A percentile compares a stretch with the other conserved stretches of the same genome.
phyloP scores from a whole-genome alignment of 2,888 invertebrate genomes.

The Ypsolopha scabrella region DNA sequence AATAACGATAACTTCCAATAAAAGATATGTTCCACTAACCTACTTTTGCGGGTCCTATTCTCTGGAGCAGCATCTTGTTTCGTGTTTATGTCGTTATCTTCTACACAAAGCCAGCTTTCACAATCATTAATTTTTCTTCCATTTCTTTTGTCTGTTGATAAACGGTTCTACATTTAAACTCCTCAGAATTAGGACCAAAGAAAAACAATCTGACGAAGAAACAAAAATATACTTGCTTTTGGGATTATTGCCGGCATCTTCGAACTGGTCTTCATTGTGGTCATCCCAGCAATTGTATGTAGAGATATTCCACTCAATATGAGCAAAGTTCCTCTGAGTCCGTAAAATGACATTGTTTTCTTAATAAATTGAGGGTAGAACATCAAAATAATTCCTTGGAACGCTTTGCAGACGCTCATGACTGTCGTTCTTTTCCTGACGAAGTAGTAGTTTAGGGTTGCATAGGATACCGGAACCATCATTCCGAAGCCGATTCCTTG shows the following conservation, averaged over 20 bases:
- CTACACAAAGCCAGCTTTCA: no score
- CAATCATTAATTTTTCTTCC: no score
- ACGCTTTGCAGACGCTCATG: constrained; percentile 73
- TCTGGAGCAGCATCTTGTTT: no score
- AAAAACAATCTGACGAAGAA: no score
- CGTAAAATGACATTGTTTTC: constrained; percentile 58
- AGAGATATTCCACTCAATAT: constrained; percentile 71
- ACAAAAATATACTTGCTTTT: background rate
- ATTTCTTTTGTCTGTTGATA: no score
- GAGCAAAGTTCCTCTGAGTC: constrained; percentile 73
- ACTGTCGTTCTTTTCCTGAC: constrained; percentile 70
- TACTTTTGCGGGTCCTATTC: no score
- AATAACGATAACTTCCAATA: no score
- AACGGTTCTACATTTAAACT: no score
- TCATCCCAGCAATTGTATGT: constrained; percentile 70
- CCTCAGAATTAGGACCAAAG: no score
- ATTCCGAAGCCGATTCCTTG: constrained; percentile 75
- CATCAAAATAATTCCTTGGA: constrained; percentile 69
- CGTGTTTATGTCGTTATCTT: no score
- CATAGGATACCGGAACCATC: constrained; percentile 72
- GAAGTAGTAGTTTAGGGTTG: constrained; percentile 74
- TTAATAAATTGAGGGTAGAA: constrained; percentile 70
- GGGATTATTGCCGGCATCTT: background rate
- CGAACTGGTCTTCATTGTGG: constrained; percentile 61
- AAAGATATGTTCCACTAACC: no score